Conservation (phyloP, 2,888 invertebrate species). For the Dicyrtoma fusca region DNA sequence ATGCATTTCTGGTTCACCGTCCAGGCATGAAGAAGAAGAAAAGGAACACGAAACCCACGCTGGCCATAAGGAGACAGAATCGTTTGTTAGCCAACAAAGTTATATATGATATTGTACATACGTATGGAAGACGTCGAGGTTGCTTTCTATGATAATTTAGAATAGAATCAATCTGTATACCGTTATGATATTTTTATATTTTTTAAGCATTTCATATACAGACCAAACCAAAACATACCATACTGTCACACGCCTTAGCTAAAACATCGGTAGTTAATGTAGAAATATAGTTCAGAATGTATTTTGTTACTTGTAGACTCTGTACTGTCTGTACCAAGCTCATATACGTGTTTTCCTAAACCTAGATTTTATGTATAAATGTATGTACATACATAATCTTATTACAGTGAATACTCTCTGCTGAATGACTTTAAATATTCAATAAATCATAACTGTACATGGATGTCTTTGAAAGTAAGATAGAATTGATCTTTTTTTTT, state of each 20-base stretch:
- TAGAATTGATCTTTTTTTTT: no score
- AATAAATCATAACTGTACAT: no score
- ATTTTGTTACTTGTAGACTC: no score
- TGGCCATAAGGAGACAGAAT: slow-evolving; percentile 42
- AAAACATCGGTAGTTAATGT: no score
- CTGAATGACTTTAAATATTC: background rate
- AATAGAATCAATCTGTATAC: background rate
- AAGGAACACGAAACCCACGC: slow-evolving; percentile 40
- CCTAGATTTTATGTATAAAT: background rate
- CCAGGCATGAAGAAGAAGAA: slow-evolving; percentile 59
- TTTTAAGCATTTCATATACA: no score
- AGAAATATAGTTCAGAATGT: no score
- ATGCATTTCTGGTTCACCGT: slow-evolving; percentile 60
- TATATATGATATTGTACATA: slow-evolving; percentile 41
- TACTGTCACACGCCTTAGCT: no score
- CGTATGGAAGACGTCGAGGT: slow-evolving; percentile 46
- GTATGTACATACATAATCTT: background rate
- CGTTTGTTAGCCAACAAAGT: slow-evolving; percentile 47
- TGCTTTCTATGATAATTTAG: slow-evolving; percentile 42
- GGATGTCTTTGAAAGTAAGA: no score
- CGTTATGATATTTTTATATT: no score
- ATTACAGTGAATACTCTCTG: background rate
- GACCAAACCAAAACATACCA: no score
- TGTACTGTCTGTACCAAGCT: no score
- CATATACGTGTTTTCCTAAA: no score